Base-by-base conservation (phyloP, 2,797 vertebrate species). In the Eremophila alpestris region DNA sequence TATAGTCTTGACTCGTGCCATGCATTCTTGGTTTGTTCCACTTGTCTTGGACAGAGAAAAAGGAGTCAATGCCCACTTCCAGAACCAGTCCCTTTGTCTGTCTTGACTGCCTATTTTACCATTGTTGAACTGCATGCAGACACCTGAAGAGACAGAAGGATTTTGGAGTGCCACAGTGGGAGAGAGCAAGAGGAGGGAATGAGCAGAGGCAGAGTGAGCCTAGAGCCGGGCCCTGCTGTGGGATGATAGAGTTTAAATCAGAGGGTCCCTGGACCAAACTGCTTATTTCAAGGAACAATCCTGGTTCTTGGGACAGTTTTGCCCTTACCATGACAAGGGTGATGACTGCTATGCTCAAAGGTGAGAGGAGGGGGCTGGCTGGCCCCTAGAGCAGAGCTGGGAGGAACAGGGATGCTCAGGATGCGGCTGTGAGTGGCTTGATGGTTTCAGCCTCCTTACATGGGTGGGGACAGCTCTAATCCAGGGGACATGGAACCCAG, bases 401-500 rank as follows among this genome's bases (percentile, higher is more conserved):
- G 49, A 77, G 52, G 40, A 83, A 29, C 0, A 0, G 32, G 22
- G 46, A 8, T 74, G n/a, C 45, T 85, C 9, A 5, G 54, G n/a
- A 34, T 5, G 43, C 38, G 71, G 58, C 46, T 8, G 4, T 29
- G 10, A 38, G 13, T 59, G 34, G 56, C 38, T 13, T 34, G 36
- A 27, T 65, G 43, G 36, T n/a, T 69, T 89, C 5, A 16, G 26
- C 51, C 43, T 79, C 11, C 29, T 30, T 2, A 0, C 10, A 7
- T 2, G 4, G 13, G 24, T 76, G 24, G 71, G 59, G 27, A 14
- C 41, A 38, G 24, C 19, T 79, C 24, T 58, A 23, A 54, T 59
- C 24, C 0, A 0, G 52, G 38, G 34, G 19, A 2, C 13, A 26
- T 0, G 1, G 45, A 20, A 27, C 15, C 20, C 17, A 24, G 34